Conservation (phyloP, 2,888 invertebrate species). For the Trilocha varians region DNA sequence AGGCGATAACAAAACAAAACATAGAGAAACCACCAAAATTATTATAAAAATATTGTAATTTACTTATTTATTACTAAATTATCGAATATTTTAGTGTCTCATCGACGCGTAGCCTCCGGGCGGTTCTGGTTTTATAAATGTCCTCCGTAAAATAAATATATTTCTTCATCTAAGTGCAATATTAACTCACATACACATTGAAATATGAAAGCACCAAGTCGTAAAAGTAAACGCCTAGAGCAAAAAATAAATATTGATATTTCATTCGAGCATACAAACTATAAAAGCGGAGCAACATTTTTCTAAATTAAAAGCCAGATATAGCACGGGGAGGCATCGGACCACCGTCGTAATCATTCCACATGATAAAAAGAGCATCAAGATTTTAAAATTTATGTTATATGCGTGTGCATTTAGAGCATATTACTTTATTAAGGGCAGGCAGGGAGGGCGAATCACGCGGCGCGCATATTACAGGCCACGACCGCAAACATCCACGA, state of each 20-base stretch:
- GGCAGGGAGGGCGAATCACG: slow-evolving; percentile 51
- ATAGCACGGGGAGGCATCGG: slow-evolving; percentile 39
- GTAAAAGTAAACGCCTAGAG: slow-evolving; percentile 44
- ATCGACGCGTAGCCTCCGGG: not conserved
- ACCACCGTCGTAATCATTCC: slow-evolving; percentile 68
- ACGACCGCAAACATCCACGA: slow-evolving; percentile 43
- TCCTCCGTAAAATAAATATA: not conserved
- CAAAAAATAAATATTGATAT: slow-evolving; percentile 48
- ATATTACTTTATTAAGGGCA: slow-evolving; percentile 70
- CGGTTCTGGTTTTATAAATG: not conserved
- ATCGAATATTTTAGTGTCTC: not conserved
- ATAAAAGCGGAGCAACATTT: slow-evolving; percentile 44
- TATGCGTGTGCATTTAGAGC: slow-evolving; percentile 69
- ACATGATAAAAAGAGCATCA: slow-evolving; percentile 60
- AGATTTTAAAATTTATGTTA: slow-evolving; percentile 63
- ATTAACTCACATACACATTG: not conserved
- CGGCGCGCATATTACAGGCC: slow-evolving; percentile 37
- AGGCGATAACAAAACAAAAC: not conserved
- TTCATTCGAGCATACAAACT: slow-evolving; percentile 34
- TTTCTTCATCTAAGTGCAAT: not conserved
- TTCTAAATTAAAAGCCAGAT: slow-evolving; percentile 60
- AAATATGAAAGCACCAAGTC: slow-evolving; percentile 9
- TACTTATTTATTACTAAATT: not conserved
- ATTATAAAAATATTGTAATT: slow-evolving; percentile 3
- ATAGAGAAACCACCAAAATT: slow-evolving; percentile 2